These are phyloP conservation scores for Pipistrellus nathusii DNA, from an alignment of 2,797 vertebrate genomes.

Conservation along the genomic window DNA sequence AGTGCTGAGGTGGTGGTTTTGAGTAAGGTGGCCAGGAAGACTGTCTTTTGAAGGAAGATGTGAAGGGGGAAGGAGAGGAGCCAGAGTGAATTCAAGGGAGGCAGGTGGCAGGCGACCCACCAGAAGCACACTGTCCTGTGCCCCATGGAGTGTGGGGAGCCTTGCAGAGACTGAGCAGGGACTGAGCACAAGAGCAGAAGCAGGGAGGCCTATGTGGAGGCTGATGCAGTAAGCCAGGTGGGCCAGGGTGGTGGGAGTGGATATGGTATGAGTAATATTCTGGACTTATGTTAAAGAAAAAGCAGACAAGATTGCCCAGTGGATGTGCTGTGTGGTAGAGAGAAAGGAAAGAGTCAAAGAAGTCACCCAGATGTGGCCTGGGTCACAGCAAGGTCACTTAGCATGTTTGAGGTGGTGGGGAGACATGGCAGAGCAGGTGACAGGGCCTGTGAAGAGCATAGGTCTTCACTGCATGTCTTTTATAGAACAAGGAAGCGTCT, in stretches of 20 bases:
- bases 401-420: rapidly evolving
- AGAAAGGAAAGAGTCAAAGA: neutral
- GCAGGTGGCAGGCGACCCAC: neutral
- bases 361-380: neutral
- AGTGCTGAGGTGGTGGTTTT: neutral
- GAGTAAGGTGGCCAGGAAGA: neutral
- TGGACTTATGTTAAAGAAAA: neutral
- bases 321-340: neutral
- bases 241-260: neutral
- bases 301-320: neutral
- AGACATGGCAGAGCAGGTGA: neutral
- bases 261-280: neutral
- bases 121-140: rapidly evolving
- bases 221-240: no score
- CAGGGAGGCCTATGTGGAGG: neutral
- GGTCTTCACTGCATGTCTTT: neutral
- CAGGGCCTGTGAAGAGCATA: no score
- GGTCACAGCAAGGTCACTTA: neutral
- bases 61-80: neutral
- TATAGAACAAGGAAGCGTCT: neutral
- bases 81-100: neutral
- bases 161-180: neutral
- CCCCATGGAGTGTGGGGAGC: neutral
- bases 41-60: neutral
- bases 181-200: neutral